A percentile compares a stretch with the other conserved stretches of the same genome.
Evolutionary conservation across 2,888 invertebrate species (phyloP).

Genomic region (Trilocha varians): DNA sequence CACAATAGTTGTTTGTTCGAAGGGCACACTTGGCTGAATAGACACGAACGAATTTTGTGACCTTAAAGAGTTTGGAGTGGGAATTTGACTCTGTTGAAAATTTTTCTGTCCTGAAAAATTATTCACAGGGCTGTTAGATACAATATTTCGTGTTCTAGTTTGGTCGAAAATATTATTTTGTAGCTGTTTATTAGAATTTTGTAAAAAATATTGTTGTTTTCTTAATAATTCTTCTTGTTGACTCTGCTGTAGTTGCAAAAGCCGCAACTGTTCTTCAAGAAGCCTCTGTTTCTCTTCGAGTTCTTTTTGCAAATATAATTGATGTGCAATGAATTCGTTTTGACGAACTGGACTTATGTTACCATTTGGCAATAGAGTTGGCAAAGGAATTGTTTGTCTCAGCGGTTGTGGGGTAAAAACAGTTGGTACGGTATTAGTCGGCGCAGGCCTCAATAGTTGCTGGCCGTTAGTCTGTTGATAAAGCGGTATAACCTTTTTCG

Average conservation of each 20-base stretch:
- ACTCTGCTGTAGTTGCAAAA: conserved; percentile 77
- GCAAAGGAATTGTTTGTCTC: conserved; percentile 16
- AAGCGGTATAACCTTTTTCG: conserved; percentile 84
- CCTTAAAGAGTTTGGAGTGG: conserved; percentile 34
- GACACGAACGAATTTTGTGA: conserved; percentile 49
- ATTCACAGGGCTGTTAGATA: conserved; percentile 38
- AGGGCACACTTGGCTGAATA: conserved; percentile 64
- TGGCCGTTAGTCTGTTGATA: conserved; percentile 61
- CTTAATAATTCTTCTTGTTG: conserved; percentile 80
- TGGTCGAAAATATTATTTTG: conserved; percentile 24
- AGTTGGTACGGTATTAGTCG: conserved; percentile 24
- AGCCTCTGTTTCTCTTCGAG: conserved; percentile 79
- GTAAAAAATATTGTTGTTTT: conserved; percentile 75
- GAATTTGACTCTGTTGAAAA: conserved; percentile 35
- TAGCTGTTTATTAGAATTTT: conserved; percentile 62
- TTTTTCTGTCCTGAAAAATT: conserved; percentile 48
- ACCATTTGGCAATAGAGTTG: conserved; percentile 9
- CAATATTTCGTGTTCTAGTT: conserved; percentile 35
- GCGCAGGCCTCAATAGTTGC: conserved; percentile 25
- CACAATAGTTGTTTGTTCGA: conserved; percentile 36
- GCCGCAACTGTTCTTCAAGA: conserved; percentile 79
- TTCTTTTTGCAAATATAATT: conserved; percentile 54
- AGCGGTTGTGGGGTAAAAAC: conserved; percentile 23
- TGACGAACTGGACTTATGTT: conserved; percentile 28
- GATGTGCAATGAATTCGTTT: conserved; percentile 46